Conservation (phyloP, 1,140 invertebrate genomes). For the Stegodyphus mimosarum region DNA sequence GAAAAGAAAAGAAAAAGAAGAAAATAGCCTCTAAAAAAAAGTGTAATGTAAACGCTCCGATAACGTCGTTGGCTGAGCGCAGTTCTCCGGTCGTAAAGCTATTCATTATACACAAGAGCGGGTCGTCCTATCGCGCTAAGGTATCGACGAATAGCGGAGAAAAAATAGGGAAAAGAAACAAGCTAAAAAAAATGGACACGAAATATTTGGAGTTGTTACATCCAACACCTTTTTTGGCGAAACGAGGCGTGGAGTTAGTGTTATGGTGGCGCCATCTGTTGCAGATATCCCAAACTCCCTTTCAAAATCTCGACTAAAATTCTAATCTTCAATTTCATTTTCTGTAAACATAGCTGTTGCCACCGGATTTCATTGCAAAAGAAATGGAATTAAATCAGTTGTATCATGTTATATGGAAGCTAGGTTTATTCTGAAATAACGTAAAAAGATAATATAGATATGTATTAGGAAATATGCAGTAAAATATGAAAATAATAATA, state of each 20-base stretch:
- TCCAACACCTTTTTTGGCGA: conserved; percentile 31
- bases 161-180: not conserved
- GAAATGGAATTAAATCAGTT: too few species aligned
- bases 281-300: not conserved
- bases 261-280: conserved; percentile 38
- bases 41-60: conserved; percentile 53
- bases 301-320: not conserved
- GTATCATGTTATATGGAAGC: too few species aligned
- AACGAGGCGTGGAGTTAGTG: not conserved
- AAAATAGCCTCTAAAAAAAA: conserved; percentile 10
- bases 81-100: conserved; percentile 24
- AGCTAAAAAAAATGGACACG: not conserved
- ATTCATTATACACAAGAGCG: conserved; percentile 46
- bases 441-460: too few species aligned
- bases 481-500: too few species aligned
- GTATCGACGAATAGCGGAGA: conserved; percentile 11
- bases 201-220: conserved; percentile 23
- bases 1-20: not conserved
- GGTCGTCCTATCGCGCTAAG: conserved; percentile 20
- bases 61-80: conserved; percentile 33
- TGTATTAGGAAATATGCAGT: too few species aligned
- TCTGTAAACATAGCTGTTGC: too few species aligned
- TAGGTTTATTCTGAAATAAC: too few species aligned
- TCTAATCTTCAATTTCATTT: too few species aligned
- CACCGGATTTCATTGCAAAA: too few species aligned